These are phyloP conservation scores for Salvator merianae DNA, from an alignment of 2,113 vertebrate genomes.

Conservation along the genomic window DNA sequence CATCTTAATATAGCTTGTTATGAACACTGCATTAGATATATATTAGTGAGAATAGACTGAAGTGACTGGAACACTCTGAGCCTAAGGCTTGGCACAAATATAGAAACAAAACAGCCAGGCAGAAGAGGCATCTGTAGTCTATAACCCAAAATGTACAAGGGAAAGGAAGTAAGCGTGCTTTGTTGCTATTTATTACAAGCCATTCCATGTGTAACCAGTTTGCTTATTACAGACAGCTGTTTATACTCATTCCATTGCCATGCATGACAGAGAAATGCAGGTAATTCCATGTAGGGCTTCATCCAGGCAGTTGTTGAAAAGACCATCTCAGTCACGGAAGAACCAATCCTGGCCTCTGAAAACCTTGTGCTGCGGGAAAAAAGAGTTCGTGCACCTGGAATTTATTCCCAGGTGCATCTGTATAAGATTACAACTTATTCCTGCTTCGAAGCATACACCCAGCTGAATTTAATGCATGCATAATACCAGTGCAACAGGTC, in stretches of 20 bases:
- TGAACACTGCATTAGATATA: slow-evolving; percentile 62
- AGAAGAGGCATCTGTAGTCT: slow-evolving; percentile 66
- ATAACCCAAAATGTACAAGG: slow-evolving; percentile 46
- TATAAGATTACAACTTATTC: too few species aligned
- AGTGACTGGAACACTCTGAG: slow-evolving; percentile 68
- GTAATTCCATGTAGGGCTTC: background rate
- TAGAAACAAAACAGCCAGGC: slow-evolving; percentile 68
- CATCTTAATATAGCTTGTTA: slow-evolving; percentile 63
- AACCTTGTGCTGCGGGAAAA: too few species aligned
- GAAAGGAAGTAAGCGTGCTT: slow-evolving; percentile 30
- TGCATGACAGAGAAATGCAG: background rate
- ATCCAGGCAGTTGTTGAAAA: too few species aligned
- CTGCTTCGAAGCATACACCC: too few species aligned
- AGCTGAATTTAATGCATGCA: too few species aligned
- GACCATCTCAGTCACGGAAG: too few species aligned
- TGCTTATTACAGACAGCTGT: background rate
- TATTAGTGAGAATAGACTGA: slow-evolving; percentile 65
- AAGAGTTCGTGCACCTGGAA: too few species aligned
- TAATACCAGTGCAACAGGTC: too few species aligned
- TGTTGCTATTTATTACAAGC: slow-evolving; percentile 12
- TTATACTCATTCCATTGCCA: background rate
- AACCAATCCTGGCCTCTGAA: too few species aligned
- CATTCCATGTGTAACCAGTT: background rate
- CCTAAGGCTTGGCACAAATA: slow-evolving; percentile 70
- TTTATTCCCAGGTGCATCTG: too few species aligned